Evolutionary conservation across 1,140 invertebrate genomes (phyloP).

Genomic region (Pantala flavescens): DNA sequence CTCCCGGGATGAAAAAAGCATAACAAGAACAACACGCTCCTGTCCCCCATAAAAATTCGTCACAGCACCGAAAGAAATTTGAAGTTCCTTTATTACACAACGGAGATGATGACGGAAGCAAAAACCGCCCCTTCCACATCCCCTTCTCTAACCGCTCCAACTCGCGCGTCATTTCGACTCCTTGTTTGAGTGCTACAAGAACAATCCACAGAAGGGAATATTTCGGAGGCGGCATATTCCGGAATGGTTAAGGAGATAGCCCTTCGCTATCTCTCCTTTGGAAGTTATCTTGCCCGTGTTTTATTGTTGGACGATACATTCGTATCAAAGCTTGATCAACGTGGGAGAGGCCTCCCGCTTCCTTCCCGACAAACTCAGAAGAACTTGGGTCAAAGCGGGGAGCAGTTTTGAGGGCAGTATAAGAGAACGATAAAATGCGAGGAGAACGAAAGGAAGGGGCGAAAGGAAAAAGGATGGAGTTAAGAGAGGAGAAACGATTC

Average conservation of each 20-base stretch:
- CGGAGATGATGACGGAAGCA: too few relatives aligned
- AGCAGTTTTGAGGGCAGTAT: background rate
- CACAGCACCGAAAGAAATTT: too few relatives aligned
- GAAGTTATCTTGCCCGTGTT: conserved; percentile 1
- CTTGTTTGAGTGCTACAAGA: background rate
- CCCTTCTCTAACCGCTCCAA: background rate
- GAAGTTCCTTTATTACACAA: too few relatives aligned
- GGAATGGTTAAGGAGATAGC: background rate
- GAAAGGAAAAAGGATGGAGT: background rate
- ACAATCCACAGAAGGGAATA: background rate
- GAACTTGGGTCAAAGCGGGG: background rate
- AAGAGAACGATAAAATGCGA: background rate
- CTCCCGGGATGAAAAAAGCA: too few relatives aligned
- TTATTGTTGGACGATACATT: conserved; percentile 2
- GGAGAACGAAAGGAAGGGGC: background rate
- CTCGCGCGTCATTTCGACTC: background rate
- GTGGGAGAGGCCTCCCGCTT: background rate
- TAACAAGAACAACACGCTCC: too few relatives aligned
- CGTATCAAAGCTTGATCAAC: background rate
- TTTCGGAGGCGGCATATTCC: background rate
- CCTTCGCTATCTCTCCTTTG: background rate
- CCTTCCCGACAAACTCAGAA: background rate
- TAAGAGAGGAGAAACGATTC: too few relatives aligned
- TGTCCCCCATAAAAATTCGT: too few relatives aligned
- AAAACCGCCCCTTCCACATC: background rate